phyloP scores from a whole-genome alignment of 2,888 invertebrate species.

The Tetragnatha montana region DNA sequence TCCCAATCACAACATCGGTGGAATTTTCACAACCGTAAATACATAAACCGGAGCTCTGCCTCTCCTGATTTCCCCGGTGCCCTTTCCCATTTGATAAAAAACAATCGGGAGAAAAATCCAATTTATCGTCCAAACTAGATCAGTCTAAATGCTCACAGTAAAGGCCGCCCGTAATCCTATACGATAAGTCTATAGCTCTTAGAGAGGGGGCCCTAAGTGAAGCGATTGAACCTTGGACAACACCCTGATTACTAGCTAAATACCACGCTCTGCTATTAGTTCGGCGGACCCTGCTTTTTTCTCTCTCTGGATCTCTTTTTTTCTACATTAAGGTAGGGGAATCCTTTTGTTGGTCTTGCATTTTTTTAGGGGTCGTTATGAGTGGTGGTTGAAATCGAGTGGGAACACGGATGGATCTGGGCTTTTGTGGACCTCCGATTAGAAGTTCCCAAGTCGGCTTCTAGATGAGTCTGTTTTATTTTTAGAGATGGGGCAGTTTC shows the following conservation, averaged over 20 bases:
- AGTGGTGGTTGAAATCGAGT: constrained; percentile 39
- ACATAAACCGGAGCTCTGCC: constrained; percentile 39
- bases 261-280: constrained; percentile 41
- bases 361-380: constrained; percentile 44
- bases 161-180: constrained; percentile 52
- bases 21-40: constrained; percentile 39
- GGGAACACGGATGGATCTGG: background rate
- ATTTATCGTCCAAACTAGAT: constrained; percentile 57
- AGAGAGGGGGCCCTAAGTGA: constrained; percentile 16
- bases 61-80: constrained; percentile 39
- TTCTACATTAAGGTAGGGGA: constrained; percentile 37
- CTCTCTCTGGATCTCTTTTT: constrained; percentile 2
- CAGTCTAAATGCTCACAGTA: constrained; percentile 50
- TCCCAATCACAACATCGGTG: constrained; percentile 22
- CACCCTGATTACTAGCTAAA: constrained; percentile 61
- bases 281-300: constrained; percentile 12
- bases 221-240: constrained; percentile 41
- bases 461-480: no score
- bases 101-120: constrained; percentile 35
- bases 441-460: no score
- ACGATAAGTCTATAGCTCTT: constrained; percentile 60
- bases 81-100: constrained; percentile 34
- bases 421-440: no score
- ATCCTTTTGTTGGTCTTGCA: constrained; percentile 54
- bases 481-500: no score